Base-by-base conservation (phyloP, 2,113 vertebrate genomes). In the Tragelaphus buxtoni region DNA sequence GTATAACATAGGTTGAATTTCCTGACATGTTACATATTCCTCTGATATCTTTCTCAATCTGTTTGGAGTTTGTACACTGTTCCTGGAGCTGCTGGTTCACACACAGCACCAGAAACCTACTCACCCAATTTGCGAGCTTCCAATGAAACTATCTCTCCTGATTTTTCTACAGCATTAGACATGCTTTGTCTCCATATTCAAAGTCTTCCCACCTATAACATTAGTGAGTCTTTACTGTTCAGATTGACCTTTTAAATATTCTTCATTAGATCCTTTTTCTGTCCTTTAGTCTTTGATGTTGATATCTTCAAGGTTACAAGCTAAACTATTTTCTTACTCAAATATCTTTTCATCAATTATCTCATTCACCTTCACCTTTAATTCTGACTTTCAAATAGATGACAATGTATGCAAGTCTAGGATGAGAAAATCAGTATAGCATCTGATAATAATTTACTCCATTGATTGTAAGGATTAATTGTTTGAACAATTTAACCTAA, bases 241-340 rank as follows among this genome's bases (percentile, higher is more conserved):
- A 39, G 4, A 55, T 82, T 63, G 1, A 56, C 35, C 18, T 89
- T 83, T 81, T 47, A 49, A 45, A 18, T 79, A 35, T 13, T 90
- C 18, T 82, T 83, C 17, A 69, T 32, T 72, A 4, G 49, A 20
- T 79, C 9, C 18, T 49, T 56, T 84, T 88, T 61, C 26, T 94
- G 14, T 63, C 7, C 4, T 12, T 2, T 6, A 83, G 6, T 83
- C 2, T 14, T 63, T 82, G 63, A 9, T 32, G 1, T 90, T 82
- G 42, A 14, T 30, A 39, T 12, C 24, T 74, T 88, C 6, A 56
- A 88, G 17, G 13, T 45, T 11, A n/a, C 10, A 84, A 28, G 42
- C 22, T 32, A 79, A 65, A 47, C 83, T 39, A 61, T 58, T 95
- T 93, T 88, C n/a, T 60, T 61, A n/a, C 17, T 79, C 45, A 83